phyloP scores from a whole-genome alignment of 2,113 vertebrate genomes.

The Salvator merianae region DNA sequence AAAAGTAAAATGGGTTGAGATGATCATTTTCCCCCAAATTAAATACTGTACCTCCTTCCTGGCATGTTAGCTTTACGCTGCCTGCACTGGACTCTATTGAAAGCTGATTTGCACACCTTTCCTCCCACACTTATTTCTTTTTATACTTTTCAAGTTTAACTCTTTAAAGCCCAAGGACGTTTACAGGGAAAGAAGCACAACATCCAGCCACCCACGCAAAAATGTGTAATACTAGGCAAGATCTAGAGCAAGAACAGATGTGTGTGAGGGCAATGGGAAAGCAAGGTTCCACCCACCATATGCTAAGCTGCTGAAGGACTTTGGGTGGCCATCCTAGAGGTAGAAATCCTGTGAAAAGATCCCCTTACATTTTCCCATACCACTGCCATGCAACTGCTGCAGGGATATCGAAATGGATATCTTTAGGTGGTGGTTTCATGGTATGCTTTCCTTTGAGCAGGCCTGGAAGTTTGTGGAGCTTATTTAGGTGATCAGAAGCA shows the following conservation, averaged over 20 bases:
- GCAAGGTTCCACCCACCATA: neutral
- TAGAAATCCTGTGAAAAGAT: neutral
- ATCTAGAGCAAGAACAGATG: neutral
- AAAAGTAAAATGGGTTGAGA: neutral
- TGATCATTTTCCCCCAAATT: neutral
- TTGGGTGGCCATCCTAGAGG: neutral
- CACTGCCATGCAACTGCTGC: too few species aligned
- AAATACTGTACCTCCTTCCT: neutral
- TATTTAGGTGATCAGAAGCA: neutral
- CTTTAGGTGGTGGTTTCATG: neutral
- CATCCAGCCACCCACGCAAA: neutral
- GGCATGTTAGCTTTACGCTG: neutral
- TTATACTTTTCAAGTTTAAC: neutral
- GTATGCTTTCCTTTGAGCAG: too few species aligned
- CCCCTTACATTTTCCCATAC: neutral
- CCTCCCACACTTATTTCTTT: neutral
- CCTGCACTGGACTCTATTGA: neutral
- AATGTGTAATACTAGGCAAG: too few species aligned
- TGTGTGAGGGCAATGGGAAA: neutral
- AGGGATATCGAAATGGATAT: neutral
- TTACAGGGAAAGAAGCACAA: neutral
- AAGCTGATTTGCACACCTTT: neutral
- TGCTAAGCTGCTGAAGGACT: neutral
- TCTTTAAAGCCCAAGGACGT: neutral
- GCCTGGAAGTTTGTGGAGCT: too few species aligned